A percentile compares a stretch with the other conserved stretches of the same genome.
Evolutionary conservation across 2,113 vertebrate species (phyloP).

Genomic region (Rhabdornis inornatus): DNA sequence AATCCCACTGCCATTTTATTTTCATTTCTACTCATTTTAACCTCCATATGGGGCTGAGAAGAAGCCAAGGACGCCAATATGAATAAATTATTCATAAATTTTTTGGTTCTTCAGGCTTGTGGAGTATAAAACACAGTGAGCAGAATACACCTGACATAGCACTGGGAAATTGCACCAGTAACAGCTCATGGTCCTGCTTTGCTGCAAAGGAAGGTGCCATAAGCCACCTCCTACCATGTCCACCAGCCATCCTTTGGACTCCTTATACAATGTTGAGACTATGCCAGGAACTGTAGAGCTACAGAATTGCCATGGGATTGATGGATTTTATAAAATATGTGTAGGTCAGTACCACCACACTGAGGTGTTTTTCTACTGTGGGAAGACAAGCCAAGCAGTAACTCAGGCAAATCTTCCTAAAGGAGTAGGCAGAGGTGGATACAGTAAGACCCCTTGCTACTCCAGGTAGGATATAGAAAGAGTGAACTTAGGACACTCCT

Average conservation of each 20-base stretch:
- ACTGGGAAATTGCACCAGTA: background rate
- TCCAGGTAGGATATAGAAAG: background rate
- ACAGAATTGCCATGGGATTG: background rate
- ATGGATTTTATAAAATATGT: background rate
- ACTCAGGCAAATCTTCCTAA: background rate
- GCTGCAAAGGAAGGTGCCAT: background rate
- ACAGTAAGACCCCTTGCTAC: background rate
- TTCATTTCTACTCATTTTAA: background rate
- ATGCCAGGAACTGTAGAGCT: background rate
- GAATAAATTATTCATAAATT: background rate
- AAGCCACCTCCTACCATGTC: background rate
- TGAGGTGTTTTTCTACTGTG: background rate
- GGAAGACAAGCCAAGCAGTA: background rate
- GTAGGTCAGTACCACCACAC: background rate
- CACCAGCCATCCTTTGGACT: background rate
- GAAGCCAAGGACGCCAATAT: background rate
- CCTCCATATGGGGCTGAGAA: background rate
- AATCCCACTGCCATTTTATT: background rate
- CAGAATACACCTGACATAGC: fast-evolving
- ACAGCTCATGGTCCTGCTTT: background rate
- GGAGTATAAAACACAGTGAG: background rate
- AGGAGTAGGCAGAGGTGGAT: background rate
- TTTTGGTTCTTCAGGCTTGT: background rate
- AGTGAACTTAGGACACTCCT: background rate
- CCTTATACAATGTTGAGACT: background rate